Percentiles rank a stretch among this genome's conserved stretches.
phyloP scores from a whole-genome alignment of 2,888 invertebrate species.

The Thereva nobilitata region DNA sequence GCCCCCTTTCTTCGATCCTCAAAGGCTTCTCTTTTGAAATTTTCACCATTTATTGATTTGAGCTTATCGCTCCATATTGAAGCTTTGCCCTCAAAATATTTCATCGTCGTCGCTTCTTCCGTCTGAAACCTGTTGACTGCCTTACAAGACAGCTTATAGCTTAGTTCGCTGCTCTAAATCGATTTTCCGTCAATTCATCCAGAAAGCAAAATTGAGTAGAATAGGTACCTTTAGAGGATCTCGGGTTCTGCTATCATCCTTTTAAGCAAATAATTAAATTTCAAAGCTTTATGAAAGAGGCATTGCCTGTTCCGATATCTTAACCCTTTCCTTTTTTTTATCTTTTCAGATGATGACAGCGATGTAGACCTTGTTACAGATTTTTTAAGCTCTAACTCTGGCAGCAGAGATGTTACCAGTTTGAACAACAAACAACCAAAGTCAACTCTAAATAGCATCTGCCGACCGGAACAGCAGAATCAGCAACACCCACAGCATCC shows the following conservation, averaged over 20 bases:
- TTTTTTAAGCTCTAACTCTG: slow-evolving; percentile 47
- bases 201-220: slow-evolving; percentile 13
- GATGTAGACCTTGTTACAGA: slow-evolving; percentile 58
- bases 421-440: slow-evolving; percentile 37
- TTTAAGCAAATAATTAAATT: slow-evolving; percentile 17
- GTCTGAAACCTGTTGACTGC: slow-evolving; percentile 21
- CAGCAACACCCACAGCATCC: slow-evolving; percentile 40
- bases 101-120: slow-evolving; percentile 5
- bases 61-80: slow-evolving; percentile 24
- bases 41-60: slow-evolving; percentile 22
- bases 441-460: slow-evolving; percentile 43
- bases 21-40: slow-evolving; percentile 28
- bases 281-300: neutral
- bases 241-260: neutral
- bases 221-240: neutral
- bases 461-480: slow-evolving; percentile 34
- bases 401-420: slow-evolving; percentile 36
- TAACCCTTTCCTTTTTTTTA: neutral
- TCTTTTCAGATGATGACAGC: slow-evolving; percentile 52
- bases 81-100: slow-evolving; percentile 20
- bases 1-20: neutral
- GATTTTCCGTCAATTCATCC: slow-evolving; percentile 13
- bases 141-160: too few species aligned
- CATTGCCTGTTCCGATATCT: neutral
- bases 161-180: neutral